A percentile compares a stretch with the other conserved stretches of the same genome.
These are phyloP conservation scores for Helarctos malayanus DNA, from an alignment of 2,797 vertebrate genomes.

Conservation along the genomic window DNA sequence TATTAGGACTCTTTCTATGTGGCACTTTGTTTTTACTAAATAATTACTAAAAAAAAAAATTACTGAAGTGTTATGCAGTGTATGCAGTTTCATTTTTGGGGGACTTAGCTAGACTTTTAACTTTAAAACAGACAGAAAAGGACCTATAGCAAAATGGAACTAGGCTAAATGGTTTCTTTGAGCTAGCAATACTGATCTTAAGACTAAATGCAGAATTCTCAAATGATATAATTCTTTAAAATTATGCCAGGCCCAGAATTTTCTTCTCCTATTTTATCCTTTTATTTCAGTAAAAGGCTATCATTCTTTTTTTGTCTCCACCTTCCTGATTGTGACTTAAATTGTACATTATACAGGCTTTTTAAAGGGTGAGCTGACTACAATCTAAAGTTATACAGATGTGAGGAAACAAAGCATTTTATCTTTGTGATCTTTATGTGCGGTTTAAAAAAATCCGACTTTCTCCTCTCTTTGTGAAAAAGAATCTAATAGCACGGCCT, in stretches of 20 bases:
- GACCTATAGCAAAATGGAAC: neutral
- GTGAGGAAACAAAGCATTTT: neutral
- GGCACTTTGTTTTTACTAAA: neutral
- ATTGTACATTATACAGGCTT: neutral
- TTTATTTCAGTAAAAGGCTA: neutral
- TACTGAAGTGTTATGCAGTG: neutral
- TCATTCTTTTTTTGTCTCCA: neutral
- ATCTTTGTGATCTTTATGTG: neutral
- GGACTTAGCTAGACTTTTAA: conserved; percentile 3
- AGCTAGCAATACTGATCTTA: neutral
- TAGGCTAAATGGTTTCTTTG: conserved; percentile 15
- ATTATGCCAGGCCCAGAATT: neutral
- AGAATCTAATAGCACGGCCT: conserved; percentile 26
- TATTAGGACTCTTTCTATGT: neutral
- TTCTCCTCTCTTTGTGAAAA: neutral
- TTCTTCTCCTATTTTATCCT: conserved; percentile 26
- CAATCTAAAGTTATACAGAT: neutral
- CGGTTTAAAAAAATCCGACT: neutral
- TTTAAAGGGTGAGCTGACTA: neutral
- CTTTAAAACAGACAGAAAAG: neutral
- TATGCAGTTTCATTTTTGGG: neutral
- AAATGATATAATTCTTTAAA: conserved; percentile 39
- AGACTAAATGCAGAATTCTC: conserved; percentile 40
- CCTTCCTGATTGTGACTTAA: conserved; percentile 38
- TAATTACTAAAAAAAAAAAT: neutral